Evolutionary conservation across 2,113 vertebrate genomes (phyloP), one percentile per base, ranked within the genome.

Genomic region (mouse (Mus musculus)): DNA sequence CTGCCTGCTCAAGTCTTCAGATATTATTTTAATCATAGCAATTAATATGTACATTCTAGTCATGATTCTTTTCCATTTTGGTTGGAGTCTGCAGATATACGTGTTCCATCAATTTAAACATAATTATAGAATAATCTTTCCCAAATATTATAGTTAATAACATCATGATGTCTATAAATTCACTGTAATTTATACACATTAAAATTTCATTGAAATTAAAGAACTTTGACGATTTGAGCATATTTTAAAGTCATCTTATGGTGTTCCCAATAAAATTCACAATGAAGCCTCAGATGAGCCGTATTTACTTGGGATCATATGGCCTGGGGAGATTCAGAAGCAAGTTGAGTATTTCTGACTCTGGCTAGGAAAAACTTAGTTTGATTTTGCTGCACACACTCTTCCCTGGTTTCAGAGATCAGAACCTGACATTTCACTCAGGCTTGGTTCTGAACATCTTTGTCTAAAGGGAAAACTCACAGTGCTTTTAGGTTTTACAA

Each of bases 51-150:
- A 59, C 30, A 95, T 88, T 96, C 90, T 89, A 93, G 84, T 93
- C 94, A 92, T 69, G 49, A 90, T 86, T 80, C 91, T 89, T 87
- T 88, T 72, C 84, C 82, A 65, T 85, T 96, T 85, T 65, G 52
- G 36, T 90, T 97, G 76, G 80, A 78, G 49, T 84, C 73, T 82
- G 67, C 56, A 89, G n/a, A 78, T 78, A 92, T 14, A 90, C 19
- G 26, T 81, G 67, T 95, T 86, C 61, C 72, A 95, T 94, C 26
- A 89, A 95, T 95, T 97, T 94, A 93, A 93, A 94, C 69, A 94
- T 95, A 92, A 95, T 96, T 97, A 91, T 89, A 95, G 52, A 91
- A 95, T 96, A 96, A 95, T 71, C 80, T 95, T 97, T 87, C 76
- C 88, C 88, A 96, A 96, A 89, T 95, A 95, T 93, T 95, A 63